A percentile compares a stretch with the other conserved stretches of the same genome.
phyloP scores from a whole-genome alignment of 2,888 invertebrate species.

The Halocaridina rubra region DNA sequence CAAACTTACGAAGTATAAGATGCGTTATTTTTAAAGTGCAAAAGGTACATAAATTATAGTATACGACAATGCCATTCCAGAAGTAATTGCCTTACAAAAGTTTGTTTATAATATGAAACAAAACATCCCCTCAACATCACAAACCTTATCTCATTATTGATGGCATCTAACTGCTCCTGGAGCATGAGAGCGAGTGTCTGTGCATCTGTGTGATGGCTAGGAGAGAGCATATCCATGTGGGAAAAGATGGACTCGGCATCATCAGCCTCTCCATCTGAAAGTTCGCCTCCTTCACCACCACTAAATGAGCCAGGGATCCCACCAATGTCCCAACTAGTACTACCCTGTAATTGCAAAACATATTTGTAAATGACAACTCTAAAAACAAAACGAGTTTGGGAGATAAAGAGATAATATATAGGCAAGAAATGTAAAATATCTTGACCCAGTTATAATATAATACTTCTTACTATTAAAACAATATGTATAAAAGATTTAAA shows the following conservation, averaged over 20 bases:
- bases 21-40: no score
- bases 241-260: conserved; percentile 85
- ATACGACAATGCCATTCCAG: no score
- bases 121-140: neutral
- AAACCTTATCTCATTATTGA: conserved; percentile 95
- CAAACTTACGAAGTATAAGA: no score
- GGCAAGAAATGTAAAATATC: no score
- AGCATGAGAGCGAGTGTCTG: conserved; percentile 98
- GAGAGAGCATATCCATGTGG: conserved; percentile 77
- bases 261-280: conserved; percentile 75
- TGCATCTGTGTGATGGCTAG: conserved; percentile 84
- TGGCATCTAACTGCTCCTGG: conserved; percentile 99
- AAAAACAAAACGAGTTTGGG: neutral
- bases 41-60: no score
- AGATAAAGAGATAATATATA: no score
- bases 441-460: no score
- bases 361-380: neutral
- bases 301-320: conserved; percentile 19
- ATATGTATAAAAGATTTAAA: no score
- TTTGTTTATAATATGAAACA: neutral
- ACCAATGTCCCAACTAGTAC: conserved; percentile 29
- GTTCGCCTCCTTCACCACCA: conserved; percentile 40
- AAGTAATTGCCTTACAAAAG: no score
- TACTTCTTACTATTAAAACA: neutral
- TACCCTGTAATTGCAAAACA: neutral